Evolutionary conservation across 1,140 invertebrate species (phyloP).

Genomic region (Pinna nobilis): DNA sequence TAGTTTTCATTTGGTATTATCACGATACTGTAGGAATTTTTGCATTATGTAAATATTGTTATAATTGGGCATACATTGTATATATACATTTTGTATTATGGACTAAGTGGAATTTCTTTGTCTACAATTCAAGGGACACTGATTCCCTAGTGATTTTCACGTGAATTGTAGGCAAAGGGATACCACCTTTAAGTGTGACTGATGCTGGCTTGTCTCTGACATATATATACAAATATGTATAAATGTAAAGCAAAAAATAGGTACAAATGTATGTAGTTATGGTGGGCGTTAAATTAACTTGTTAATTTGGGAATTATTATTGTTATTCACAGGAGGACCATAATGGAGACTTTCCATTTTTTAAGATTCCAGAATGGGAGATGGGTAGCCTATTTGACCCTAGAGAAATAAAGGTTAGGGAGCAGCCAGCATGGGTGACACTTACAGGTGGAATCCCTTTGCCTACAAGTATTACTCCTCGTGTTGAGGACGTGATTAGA

Average conservation of each 20-base stretch:
- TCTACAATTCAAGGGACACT: conserved; percentile 12
- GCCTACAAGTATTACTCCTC: too few relatives aligned
- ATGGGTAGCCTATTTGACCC: not conserved
- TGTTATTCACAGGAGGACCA: not conserved
- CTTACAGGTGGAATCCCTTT: conserved; percentile 15
- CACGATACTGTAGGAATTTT: too few relatives aligned
- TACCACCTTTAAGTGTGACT: conserved; percentile 5
- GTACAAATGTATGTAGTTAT: not conserved
- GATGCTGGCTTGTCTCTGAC: not conserved
- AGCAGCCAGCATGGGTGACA: conserved; percentile 20
- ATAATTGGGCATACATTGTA: not conserved
- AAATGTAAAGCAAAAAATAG: not conserved
- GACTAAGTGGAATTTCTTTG: not conserved
- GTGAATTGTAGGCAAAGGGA: conserved; percentile 19
- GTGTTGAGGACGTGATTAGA: not conserved
- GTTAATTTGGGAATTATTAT: not conserved
- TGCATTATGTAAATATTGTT: not conserved
- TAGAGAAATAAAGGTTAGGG: not conserved
- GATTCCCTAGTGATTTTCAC: conserved; percentile 21
- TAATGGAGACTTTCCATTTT: not conserved
- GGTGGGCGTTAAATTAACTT: not conserved
- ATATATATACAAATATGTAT: too few relatives aligned
- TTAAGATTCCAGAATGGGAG: conserved; percentile 12
- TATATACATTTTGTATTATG: not conserved
- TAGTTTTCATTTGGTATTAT: not conserved